phyloP scores from a whole-genome alignment of 2,113 vertebrate species.

The Anarhynchus alexandrinus region DNA sequence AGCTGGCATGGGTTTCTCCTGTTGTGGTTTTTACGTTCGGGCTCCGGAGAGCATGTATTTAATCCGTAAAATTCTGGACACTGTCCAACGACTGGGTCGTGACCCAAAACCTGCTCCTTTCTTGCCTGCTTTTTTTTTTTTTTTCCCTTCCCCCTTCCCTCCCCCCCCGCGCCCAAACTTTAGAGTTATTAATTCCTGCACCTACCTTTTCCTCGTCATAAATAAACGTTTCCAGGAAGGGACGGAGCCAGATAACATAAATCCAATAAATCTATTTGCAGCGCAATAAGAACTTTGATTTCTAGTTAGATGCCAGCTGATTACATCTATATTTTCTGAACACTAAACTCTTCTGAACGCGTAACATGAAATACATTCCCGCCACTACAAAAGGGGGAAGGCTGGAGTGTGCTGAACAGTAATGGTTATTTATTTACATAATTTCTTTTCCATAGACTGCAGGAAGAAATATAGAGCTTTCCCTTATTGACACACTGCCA shows the following conservation, averaged over 20 bases:
- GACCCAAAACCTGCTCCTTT: slow-evolving; percentile 51
- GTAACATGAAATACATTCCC: slow-evolving; percentile 76
- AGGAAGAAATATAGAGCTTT: slow-evolving; percentile 72
- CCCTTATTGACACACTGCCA: slow-evolving; percentile 65
- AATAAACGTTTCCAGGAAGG: slow-evolving; percentile 61
- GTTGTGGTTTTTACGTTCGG: slow-evolving; percentile 68
- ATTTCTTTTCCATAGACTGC: slow-evolving; percentile 74
- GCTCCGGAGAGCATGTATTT: slow-evolving; percentile 65
- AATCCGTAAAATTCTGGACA: slow-evolving; percentile 72
- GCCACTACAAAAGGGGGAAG: slow-evolving; percentile 63
- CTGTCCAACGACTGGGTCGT: slow-evolving; percentile 64
- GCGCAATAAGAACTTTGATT: slow-evolving; percentile 76
- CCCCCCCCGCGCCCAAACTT: not conserved
- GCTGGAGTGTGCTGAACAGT: slow-evolving; percentile 65
- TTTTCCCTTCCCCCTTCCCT: no score
- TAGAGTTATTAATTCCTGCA: slow-evolving; percentile 44
- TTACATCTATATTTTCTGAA: slow-evolving; percentile 77
- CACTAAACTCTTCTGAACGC: slow-evolving; percentile 75
- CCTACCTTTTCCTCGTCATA: slow-evolving; percentile 60
- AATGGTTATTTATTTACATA: slow-evolving; percentile 83
- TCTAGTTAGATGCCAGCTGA: slow-evolving; percentile 75
- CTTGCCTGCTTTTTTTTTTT: not conserved
- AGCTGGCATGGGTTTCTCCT: slow-evolving; percentile 50
- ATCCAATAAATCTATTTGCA: slow-evolving; percentile 75
- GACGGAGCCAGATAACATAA: slow-evolving; percentile 65